These are phyloP conservation scores for Avahi laniger DNA, from an alignment of 2,797 vertebrate genomes.

Conservation along the genomic window DNA sequence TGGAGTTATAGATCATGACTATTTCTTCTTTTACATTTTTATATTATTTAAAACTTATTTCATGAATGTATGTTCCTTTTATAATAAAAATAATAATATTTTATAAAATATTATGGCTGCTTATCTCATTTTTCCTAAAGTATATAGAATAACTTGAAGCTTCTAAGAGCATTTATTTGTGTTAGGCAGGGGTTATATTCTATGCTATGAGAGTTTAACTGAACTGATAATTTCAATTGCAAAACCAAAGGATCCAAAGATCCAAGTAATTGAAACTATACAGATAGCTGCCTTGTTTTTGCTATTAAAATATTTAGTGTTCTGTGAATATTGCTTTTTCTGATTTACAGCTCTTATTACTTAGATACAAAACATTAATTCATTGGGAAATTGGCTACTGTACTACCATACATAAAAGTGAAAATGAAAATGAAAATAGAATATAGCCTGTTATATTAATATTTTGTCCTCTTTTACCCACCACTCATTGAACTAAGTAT, in stretches of 20 bases:
- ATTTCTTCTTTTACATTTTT: conserved; percentile 11
- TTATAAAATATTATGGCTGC: background rate
- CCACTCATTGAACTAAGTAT: background rate
- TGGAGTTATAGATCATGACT: background rate
- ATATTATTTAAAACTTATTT: background rate
- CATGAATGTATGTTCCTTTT: background rate
- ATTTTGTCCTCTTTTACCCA: background rate
- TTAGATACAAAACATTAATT: conserved; percentile 8
- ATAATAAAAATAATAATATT: background rate
- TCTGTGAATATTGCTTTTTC: conserved; percentile 4
- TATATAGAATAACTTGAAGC: background rate
- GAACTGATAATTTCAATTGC: background rate
- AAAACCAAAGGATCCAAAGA: background rate
- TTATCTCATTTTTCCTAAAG: background rate
- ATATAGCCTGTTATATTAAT: background rate
- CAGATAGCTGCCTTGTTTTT: background rate
- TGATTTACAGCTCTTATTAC: background rate
- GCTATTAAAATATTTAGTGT: conserved; percentile 12
- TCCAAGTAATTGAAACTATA: background rate
- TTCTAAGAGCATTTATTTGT: background rate
- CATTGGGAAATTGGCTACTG: background rate
- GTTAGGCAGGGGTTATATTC: background rate
- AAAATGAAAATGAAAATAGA: background rate
- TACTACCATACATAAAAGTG: background rate
- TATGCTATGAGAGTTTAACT: background rate